These are phyloP conservation scores for Crotophaga sulcirostris DNA, from an alignment of 2,113 vertebrate genomes.

Conservation along the genomic window DNA sequence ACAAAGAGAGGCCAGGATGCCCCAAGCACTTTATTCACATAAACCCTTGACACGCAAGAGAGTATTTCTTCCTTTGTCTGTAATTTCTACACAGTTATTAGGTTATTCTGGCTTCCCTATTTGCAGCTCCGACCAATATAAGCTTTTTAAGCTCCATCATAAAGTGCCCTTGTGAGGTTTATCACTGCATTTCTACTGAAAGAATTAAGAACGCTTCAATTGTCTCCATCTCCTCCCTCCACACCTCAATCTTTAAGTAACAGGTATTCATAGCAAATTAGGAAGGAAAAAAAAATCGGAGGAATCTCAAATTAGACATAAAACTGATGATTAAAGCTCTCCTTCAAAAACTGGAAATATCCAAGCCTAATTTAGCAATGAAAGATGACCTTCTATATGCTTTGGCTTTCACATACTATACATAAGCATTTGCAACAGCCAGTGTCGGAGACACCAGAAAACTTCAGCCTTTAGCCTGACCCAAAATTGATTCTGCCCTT, in stretches of 20 bases:
- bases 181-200: background rate
- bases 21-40: background rate
- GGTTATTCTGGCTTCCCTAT: background rate
- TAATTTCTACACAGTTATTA: background rate
- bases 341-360: background rate
- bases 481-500: background rate
- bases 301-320: background rate
- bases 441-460: background rate
- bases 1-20: background rate
- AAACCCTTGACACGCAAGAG: background rate
- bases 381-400: background rate
- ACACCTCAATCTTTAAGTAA: background rate
- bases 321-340: background rate
- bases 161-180: background rate
- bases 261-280: background rate
- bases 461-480: background rate
- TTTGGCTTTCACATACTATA: background rate
- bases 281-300: background rate
- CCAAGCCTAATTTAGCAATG: background rate
- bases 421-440: background rate
- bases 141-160: background rate
- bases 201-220: background rate
- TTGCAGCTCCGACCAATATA: background rate
- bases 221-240: background rate
- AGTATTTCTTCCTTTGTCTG: background rate